Percentiles rank a stretch among this genome's conserved stretches.
phyloP scores from a whole-genome alignment of 2,113 vertebrate species.

The Pollimyrus isidori region DNA sequence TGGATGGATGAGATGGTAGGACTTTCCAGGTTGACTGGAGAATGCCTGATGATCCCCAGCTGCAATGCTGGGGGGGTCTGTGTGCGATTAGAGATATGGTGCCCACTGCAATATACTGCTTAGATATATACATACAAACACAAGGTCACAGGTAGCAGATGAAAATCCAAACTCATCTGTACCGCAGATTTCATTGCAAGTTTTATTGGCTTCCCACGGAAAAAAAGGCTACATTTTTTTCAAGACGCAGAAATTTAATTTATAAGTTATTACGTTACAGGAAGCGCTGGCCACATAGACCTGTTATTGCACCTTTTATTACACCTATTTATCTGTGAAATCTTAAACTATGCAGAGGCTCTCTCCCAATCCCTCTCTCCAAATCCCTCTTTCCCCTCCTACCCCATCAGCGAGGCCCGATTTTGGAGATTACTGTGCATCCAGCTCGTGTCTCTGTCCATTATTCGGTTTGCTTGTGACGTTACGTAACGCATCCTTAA shows the following conservation, averaged over 20 bases:
- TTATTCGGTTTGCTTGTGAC: neutral
- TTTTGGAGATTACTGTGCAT: neutral
- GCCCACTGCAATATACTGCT: neutral
- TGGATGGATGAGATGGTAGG: neutral
- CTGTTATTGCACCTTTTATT: neutral
- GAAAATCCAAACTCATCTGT: neutral
- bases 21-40: neutral
- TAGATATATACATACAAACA: neutral
- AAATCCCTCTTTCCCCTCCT: neutral
- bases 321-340: neutral
- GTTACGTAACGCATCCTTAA: neutral
- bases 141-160: neutral
- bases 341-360: neutral
- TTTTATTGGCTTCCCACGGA: neutral
- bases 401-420: neutral
- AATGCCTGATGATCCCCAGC: neutral
- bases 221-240: neutral
- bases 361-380: neutral
- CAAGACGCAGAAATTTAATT: neutral
- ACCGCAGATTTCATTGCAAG: neutral
- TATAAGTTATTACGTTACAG: neutral
- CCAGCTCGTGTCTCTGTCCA: neutral
- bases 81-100: neutral
- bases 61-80: neutral
- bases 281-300: neutral